Conservation (phyloP, 2,888 invertebrate genomes). For the Ceramica pisi region DNA sequence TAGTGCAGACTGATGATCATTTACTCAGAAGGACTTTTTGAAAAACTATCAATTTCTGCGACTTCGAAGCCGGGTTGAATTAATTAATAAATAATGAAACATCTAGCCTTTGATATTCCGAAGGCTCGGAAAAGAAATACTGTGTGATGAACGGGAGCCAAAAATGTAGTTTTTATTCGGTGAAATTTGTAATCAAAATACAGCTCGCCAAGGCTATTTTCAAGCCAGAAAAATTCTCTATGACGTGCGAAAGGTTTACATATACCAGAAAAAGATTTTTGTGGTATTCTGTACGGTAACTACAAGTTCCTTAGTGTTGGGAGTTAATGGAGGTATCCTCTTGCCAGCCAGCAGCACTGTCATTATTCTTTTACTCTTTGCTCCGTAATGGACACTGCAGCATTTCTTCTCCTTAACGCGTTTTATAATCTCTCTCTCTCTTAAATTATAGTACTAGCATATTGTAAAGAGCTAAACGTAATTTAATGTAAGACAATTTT, state of each 20-base stretch:
- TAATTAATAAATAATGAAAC: conserved; percentile 25
- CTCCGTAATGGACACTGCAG: neutral
- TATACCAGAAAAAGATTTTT: neutral
- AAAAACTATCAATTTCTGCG: conserved; percentile 21
- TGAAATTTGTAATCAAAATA: conserved; percentile 1
- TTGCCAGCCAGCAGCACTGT: neutral
- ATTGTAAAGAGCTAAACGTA: neutral
- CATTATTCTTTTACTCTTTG: neutral
- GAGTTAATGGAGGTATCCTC: neutral
- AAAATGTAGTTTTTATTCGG: neutral
- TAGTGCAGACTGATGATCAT: neutral
- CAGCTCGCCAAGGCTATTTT: neutral
- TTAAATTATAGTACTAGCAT: neutral
- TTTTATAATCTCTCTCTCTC: neutral
- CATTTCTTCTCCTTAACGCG: neutral
- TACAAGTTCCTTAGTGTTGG: too few relatives aligned
- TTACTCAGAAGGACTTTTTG: neutral
- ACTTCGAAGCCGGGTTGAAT: neutral
- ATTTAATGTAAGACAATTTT: neutral
- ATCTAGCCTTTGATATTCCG: conserved; percentile 20
- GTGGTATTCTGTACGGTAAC: neutral
- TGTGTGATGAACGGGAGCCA: neutral
- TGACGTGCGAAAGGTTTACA: neutral
- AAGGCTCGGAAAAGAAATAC: neutral
- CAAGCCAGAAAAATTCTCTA: neutral